phyloP scores from a whole-genome alignment of 2,113 vertebrate species.

The Columba livia region DNA sequence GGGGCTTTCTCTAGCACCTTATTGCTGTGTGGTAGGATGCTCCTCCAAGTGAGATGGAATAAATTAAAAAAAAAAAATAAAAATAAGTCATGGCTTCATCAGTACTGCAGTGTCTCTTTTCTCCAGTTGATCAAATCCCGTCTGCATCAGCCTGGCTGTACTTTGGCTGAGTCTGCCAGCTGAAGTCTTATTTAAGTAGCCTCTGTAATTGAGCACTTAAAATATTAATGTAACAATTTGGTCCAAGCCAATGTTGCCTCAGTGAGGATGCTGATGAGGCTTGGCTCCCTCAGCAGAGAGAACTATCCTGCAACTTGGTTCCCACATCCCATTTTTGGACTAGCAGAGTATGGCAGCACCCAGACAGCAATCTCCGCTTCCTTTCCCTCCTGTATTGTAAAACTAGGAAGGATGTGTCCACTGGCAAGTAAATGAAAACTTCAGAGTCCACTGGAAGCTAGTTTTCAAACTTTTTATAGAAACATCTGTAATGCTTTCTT shows the following conservation, averaged over 20 bases:
- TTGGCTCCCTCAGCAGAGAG: constrained; percentile 4
- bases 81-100: not conserved
- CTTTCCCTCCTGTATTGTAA: constrained; percentile 7
- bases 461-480: not conserved
- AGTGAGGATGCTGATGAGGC: constrained; percentile 8
- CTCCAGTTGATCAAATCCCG: not conserved
- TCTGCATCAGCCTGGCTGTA: not conserved
- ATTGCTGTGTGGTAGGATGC: not conserved
- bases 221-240: not conserved
- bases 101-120: not conserved
- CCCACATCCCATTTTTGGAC: not conserved
- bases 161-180: not conserved
- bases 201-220: constrained; percentile 5
- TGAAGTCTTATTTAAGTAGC: constrained; percentile 8
- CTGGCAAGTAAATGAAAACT: constrained; percentile 1
- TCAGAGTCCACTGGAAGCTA: not conserved
- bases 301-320: not conserved
- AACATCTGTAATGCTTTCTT: not conserved
- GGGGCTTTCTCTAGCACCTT: not conserved
- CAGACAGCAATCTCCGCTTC: not conserved
- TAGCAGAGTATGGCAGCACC: not conserved
- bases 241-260: not conserved
- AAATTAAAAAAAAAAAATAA: not conserved
- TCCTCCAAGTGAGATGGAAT: not conserved
- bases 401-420: not conserved